Evolutionary conservation across 2,888 invertebrate species (phyloP), one percentile per base, ranked within the genome.

Genomic region (Pterostichus madidus): DNA sequence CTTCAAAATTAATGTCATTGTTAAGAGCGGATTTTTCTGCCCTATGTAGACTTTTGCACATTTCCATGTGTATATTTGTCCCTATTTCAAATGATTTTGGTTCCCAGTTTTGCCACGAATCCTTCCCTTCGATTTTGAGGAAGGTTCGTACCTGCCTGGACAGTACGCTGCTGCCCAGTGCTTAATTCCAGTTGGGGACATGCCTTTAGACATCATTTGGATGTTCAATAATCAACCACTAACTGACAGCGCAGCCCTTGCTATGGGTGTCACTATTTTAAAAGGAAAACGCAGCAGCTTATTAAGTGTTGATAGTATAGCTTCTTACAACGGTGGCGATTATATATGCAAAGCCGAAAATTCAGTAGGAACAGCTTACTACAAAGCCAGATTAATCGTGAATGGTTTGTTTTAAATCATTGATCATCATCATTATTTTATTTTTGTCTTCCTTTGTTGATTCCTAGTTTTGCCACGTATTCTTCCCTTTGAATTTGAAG

Each of bases 331-430:
- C 86, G 92, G 92, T 85, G 94, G 94, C 83, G 93, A 93, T 89
- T 94, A 93, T 89, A 93, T 93, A 84, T 94, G 94, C 89, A 91
- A 92, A 87, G 93, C 92, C 52, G 92, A 92, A 88, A 94, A 94
- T 88, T 90, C 91, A 86, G 94, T 94, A 85, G 94, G 94, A 87
- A 91, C 92, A 85, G 91, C 90, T 84, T 92, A 93, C 86, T 92
- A 92, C 87, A 92, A 92, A 84, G 92, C 94, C 82, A 91, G 91
- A 53, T 92, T 94, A 88, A 91, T 93, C 88, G 93, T 94, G 87
- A 94, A 94, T 88, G 94, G 94, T 94, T 92, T 90, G 83, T 80
- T 80, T 59, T 46, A 10, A 32, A 77, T 35, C 59, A 56, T 59
- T 53, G 32, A 24, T 24, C 24, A 24, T 24, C 24, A 24, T 24